Evolutionary conservation across 2,888 invertebrate genomes (phyloP).

Genomic region (Polyommatus iphigenia): DNA sequence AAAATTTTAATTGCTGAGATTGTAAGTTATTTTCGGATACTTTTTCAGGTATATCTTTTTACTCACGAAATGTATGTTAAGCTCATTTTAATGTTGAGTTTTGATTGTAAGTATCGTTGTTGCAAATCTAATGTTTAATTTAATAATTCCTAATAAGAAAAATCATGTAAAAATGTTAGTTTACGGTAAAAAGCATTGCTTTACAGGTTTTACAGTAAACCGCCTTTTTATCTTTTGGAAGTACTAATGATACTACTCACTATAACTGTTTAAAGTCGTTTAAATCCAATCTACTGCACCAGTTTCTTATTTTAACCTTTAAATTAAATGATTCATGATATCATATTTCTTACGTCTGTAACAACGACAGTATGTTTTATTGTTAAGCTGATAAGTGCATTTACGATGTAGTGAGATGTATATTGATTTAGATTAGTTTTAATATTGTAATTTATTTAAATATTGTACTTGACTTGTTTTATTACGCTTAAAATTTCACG

Average conservation of each 20-base stretch:
- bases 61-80: constrained; percentile 6
- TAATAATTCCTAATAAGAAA: neutral
- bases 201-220: too few relatives aligned
- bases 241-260: too few relatives aligned
- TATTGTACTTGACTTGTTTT: constrained; percentile 24
- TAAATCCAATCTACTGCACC: too few relatives aligned
- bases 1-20: neutral
- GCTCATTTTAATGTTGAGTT: constrained; percentile 13
- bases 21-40: constrained; percentile 28
- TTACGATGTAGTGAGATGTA: constrained; percentile 32
- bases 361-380: constrained; percentile 3
- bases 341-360: neutral
- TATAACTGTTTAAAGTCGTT: too few relatives aligned
- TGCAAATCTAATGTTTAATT: neutral
- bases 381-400: constrained; percentile 27
- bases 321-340: neutral
- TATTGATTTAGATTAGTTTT: constrained; percentile 31
- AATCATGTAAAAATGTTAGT: too few relatives aligned
- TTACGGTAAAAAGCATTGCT: too few relatives aligned
- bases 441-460: constrained; percentile 28
- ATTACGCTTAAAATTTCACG: constrained; percentile 23
- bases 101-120: constrained; percentile 16
- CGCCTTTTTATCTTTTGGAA: too few relatives aligned
- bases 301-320: neutral
- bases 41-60: constrained; percentile 18